Evolutionary conservation across 2,113 vertebrate genomes (phyloP).

Genomic region (Zapornia atra): DNA sequence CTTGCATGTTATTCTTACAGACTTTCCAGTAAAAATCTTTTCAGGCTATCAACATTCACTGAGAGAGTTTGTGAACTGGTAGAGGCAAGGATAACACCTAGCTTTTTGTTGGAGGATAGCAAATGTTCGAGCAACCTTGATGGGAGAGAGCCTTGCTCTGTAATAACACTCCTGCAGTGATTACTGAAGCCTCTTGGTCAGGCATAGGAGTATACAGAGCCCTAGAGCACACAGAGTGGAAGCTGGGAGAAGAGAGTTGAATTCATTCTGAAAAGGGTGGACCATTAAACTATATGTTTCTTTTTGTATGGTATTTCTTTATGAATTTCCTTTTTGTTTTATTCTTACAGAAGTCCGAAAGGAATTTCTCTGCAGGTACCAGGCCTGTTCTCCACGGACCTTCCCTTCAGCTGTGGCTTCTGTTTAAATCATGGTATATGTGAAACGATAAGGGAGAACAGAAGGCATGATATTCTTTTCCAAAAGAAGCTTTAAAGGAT

Average conservation of each 20-base stretch:
- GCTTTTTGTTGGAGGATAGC: not conserved
- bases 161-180: not conserved
- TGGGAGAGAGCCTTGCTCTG: not conserved
- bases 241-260: not conserved
- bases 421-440: constrained; percentile 17
- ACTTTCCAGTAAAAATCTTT: not conserved
- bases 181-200: not conserved
- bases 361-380: not conserved
- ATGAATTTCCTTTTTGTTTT: not conserved
- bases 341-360: constrained; percentile 1
- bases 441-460: constrained; percentile 18
- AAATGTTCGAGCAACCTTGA: not conserved
- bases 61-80: not conserved
- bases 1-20: not conserved
- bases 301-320: not conserved
- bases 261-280: not conserved
- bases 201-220: not conserved
- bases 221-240: not conserved
- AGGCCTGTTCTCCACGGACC: not conserved
- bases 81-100: not conserved
- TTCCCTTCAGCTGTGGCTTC: constrained; percentile 6
- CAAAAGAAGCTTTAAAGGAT: constrained; percentile 64
- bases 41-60: not conserved
- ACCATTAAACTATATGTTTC: not conserved
- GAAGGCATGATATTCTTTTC: constrained; percentile 57